Evolutionary conservation across 1,140 invertebrate genomes (phyloP), one percentile per base, ranked within the genome.

Genomic region (Saccostrea echinata): DNA sequence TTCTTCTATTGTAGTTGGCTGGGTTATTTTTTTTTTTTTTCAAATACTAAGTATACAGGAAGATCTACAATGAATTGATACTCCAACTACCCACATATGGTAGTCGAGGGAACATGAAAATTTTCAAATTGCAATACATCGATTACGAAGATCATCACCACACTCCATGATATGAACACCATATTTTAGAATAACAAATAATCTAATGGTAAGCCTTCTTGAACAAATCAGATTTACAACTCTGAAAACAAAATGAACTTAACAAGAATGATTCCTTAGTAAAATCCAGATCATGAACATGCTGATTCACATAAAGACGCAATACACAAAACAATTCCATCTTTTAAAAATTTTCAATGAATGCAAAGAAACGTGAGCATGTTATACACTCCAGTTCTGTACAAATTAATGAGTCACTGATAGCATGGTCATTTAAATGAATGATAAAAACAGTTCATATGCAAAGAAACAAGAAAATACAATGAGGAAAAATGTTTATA

Each of bases 91-190:
- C 27, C 27, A n/a, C n/a, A n/a, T n/a, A 30, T 11, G 0, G 27
- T 61, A 61, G 18, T 21, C 6, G 68, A 76, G 30, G 24, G 30
- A 30, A 1, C 27, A 76, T 13, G 68, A 76, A 30, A 33, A 76
- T 27, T 76, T 76, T 30, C 68, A 76, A 76, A 76, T 76, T 30
- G 68, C 68, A 27, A 76, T 33, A 76, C 68, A 76, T 76, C 68
- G 33, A 30, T 13, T 27, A 30, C 13, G 24, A 76, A 30, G 68
- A 33, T 76, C 11, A 18, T 30, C 11, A 30, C 68, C 68, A 76
- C 16, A 16, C 24, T 76, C 12, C 16, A 76, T 13, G 27, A 30
- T 76, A 33, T 30, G 27, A 76, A 76, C 68, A 76, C 30, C 68
- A 33, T 18, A 21, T 57, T 61, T 61, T 61, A 18, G n/a, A 6